Percentiles rank a stretch among this genome's conserved stretches.
Conservation (phyloP, 2,113 vertebrate species). For the Pimephales promelas region DNA sequence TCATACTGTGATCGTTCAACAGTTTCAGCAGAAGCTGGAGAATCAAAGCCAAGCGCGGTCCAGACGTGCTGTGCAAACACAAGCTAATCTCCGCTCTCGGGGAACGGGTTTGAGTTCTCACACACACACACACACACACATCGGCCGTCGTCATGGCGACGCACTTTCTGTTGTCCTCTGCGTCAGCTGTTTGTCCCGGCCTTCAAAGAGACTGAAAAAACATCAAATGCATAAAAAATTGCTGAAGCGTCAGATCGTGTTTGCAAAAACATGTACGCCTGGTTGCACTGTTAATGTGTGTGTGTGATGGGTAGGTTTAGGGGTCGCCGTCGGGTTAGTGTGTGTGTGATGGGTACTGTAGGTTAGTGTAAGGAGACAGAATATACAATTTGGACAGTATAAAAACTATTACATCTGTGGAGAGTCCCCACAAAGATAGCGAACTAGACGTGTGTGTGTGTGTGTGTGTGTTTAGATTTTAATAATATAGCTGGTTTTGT, state of each 20-base stretch:
- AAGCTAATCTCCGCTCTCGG: slow-evolving; percentile 66
- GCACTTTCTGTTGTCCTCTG: slow-evolving; percentile 35
- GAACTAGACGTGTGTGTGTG: too few relatives aligned
- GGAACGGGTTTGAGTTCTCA: background rate
- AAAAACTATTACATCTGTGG: too few relatives aligned
- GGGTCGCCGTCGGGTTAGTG: too few relatives aligned
- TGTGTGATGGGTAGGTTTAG: too few relatives aligned
- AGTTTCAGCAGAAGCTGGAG: slow-evolving; percentile 46
- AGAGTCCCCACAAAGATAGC: too few relatives aligned
- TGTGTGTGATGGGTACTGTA: too few relatives aligned
- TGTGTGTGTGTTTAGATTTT: slow-evolving; percentile 7
- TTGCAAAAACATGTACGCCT: slow-evolving; percentile 52
- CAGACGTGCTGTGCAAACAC: slow-evolving; percentile 59
- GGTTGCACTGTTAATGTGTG: slow-evolving; percentile 21
- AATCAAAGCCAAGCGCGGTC: slow-evolving; percentile 65
- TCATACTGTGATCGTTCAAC: slow-evolving; percentile 43
- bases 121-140: slow-evolving; percentile 52
- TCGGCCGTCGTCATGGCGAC: slow-evolving; percentile 35
- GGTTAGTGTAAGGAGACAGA: too few relatives aligned
- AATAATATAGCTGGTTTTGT: background rate
- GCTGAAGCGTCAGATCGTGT: slow-evolving; percentile 53
- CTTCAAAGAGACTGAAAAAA: slow-evolving; percentile 37
- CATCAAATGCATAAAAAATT: slow-evolving; percentile 29
- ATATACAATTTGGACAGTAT: too few relatives aligned
- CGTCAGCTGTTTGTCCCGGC: slow-evolving; percentile 43